Base-by-base conservation (phyloP, 2,888 invertebrate genomes). In the Iphiclides podalirius region DNA sequence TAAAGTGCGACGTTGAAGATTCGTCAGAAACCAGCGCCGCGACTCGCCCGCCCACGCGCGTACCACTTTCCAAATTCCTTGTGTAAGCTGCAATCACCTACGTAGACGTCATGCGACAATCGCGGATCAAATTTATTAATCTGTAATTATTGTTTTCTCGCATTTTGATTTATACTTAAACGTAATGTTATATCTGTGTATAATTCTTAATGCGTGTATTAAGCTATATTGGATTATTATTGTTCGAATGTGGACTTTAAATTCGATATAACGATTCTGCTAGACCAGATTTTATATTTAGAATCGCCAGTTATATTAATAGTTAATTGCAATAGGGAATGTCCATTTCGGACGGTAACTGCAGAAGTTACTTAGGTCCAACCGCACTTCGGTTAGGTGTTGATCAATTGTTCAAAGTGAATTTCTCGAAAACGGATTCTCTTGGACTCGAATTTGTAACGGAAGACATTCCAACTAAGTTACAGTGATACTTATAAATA, bases 31-130 rank as follows among this genome's bases (percentile, higher is more conserved):
- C 76, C 74, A 66, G 66, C 68, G 73, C 65, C 63, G 55, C 68
- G 72, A 83, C 87, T 77, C 64, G 87, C 79, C 87, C 87, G 87
- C 88, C 87, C 79, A 88, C 88, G 75, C 80, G 48, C 63, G 78
- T 78, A 77, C 82, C 75, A 84, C 87, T 88, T 88, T 88, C 87
- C 87, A 88, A 88, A 88, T 88, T 87, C 87, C 80, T 79, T 74
- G 71, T 76, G 79, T 75, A 77, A 81, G 79, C 76, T 76, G 86
- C 84, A 83, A 86, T 85, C 81, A 73, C 72, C 79, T 76, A 75
- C 68, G 74, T 77, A 76, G 75, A 74, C 74, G 75, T 69, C 64
- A 62, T 59, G 67, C 67, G 58, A 56, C 56, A 59, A 59, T 57
- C 55, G 49, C 47, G 49, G 45, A 45, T 41, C 49, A 44, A 45